Evolutionary conservation across 2,113 vertebrate genomes (phyloP).

Genomic region (Gavia stellata): DNA sequence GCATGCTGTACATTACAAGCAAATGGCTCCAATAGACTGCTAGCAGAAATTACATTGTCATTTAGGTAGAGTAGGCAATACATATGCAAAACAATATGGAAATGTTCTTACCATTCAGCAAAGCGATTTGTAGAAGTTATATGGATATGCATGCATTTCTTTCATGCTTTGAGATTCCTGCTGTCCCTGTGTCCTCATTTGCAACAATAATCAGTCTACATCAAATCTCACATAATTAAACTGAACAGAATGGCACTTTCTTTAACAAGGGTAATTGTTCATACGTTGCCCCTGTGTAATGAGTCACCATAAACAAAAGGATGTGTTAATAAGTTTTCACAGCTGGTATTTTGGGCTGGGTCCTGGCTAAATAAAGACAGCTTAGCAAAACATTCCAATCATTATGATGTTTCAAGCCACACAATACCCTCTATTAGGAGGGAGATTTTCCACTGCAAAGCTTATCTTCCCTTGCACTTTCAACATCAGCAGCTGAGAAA

Average conservation of each 20-base stretch:
- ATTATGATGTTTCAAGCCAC: background rate
- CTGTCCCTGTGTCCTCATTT: background rate
- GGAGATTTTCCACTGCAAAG: background rate
- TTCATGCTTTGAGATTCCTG: background rate
- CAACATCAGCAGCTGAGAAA: background rate
- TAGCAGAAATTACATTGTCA: background rate
- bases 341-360: conserved; percentile 23
- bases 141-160: background rate
- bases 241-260: conserved; percentile 1
- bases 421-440: background rate
- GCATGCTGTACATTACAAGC: background rate
- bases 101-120: background rate
- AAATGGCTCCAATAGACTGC: background rate
- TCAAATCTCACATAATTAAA: conserved; percentile 34
- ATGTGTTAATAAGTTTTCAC: conserved; percentile 36
- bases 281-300: conserved; percentile 1
- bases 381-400: background rate
- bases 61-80: background rate
- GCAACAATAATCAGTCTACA: background rate
- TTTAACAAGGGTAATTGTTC: conserved; percentile 25
- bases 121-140: background rate
- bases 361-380: background rate
- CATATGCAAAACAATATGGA: background rate
- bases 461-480: background rate
- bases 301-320: conserved; percentile 32